These are phyloP conservation scores for Varanus salvator DNA, from an alignment of 2,113 vertebrate genomes.

Conservation along the genomic window DNA sequence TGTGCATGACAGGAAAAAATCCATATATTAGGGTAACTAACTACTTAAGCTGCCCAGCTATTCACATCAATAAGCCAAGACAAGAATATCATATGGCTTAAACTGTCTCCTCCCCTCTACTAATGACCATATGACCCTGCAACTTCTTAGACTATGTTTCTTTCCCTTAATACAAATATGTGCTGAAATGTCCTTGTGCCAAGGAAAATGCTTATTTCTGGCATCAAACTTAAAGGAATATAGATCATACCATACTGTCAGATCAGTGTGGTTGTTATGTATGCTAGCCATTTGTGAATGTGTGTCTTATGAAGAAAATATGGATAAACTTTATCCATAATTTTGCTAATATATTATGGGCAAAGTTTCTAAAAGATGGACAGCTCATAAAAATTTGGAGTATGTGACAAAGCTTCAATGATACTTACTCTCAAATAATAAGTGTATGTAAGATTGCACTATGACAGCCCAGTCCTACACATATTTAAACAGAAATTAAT, in stretches of 20 bases:
- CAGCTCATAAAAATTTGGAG: too few relatives aligned
- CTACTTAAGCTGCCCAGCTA: neutral
- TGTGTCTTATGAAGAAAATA: neutral
- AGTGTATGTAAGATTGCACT: too few relatives aligned
- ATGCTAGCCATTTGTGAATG: neutral
- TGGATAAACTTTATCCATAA: too few relatives aligned
- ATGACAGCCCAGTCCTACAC: neutral
- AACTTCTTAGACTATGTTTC: neutral
- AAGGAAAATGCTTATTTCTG: neutral
- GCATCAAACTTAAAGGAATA: neutral
- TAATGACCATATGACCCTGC: neutral
- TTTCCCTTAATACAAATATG: neutral
- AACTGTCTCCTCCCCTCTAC: too few relatives aligned
- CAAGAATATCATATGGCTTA: neutral
- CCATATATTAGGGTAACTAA: neutral
- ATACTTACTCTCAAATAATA: too few relatives aligned
- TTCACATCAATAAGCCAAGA: neutral
- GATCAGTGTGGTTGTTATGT: neutral
- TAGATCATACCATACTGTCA: neutral
- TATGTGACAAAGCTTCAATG: too few relatives aligned
- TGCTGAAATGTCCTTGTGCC: neutral
- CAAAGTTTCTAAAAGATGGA: too few relatives aligned
- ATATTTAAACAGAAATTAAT: neutral
- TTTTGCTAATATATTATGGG: too few relatives aligned
- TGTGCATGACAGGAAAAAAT: neutral